phyloP scores from a whole-genome alignment of 2,113 vertebrate species.

The Paramisgurnus dabryanus region DNA sequence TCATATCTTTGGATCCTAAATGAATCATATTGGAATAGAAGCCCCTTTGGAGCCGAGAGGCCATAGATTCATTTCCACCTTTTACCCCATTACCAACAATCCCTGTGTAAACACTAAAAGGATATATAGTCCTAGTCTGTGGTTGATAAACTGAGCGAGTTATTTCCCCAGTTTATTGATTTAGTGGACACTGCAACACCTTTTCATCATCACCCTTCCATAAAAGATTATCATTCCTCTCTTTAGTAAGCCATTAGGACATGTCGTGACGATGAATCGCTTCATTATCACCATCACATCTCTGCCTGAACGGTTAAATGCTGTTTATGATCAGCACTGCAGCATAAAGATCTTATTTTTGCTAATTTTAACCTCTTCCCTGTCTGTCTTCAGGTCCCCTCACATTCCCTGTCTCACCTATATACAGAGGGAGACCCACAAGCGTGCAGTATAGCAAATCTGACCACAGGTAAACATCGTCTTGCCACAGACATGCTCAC shows the following conservation, averaged over 20 bases:
- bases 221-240: slow-evolving; percentile 7
- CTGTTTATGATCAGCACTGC: slow-evolving; percentile 46
- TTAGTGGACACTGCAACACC: not conserved
- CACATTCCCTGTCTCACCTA: slow-evolving; percentile 53
- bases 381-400: slow-evolving; percentile 54
- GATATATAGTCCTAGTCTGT: slow-evolving; percentile 10
- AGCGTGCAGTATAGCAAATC: slow-evolving; percentile 51
- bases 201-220: not conserved
- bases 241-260: not conserved
- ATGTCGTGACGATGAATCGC: slow-evolving; percentile 34
- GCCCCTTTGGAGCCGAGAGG: not conserved
- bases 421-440: slow-evolving; percentile 53
- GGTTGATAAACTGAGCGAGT: slow-evolving; percentile 14
- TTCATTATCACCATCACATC: slow-evolving; percentile 28
- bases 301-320: slow-evolving; percentile 4
- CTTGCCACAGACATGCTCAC: slow-evolving; percentile 57
- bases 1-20: not conserved
- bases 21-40: not conserved
- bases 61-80: slow-evolving; percentile 10
- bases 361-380: slow-evolving; percentile 53
- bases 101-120: not conserved
- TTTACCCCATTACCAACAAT: slow-evolving; percentile 6
- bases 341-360: slow-evolving; percentile 50
- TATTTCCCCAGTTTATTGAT: slow-evolving; percentile 28
- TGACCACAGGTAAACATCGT: slow-evolving; percentile 57